Conservation (phyloP, 1,140 invertebrate genomes). For the Drosophila pseudoobscura region DNA sequence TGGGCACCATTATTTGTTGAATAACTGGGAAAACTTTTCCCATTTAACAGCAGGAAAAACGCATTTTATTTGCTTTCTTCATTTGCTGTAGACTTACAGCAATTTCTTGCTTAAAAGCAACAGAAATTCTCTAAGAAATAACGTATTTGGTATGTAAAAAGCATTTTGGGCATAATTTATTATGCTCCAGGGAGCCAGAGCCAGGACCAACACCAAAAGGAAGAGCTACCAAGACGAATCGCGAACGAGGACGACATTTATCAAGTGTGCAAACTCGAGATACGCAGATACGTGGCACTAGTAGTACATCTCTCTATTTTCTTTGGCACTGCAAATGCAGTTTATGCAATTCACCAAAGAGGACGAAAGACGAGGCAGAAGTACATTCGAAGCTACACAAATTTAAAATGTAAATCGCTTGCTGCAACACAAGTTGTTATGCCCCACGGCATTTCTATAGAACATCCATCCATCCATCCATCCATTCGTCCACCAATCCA, state of each 20-base stretch:
- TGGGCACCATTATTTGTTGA: too few relatives aligned
- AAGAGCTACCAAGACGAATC: slow-evolving; percentile 26
- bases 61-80: too few relatives aligned
- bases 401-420: slow-evolving; percentile 71
- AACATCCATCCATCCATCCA: slow-evolving; percentile 19
- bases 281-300: slow-evolving; percentile 21
- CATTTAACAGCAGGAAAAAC: too few relatives aligned
- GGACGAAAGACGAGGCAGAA: not conserved
- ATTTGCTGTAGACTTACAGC: slow-evolving; percentile 5
- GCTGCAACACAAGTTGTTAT: slow-evolving; percentile 47
- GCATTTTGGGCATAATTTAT: slow-evolving; percentile 67
- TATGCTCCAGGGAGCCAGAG: slow-evolving; percentile 43
- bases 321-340: slow-evolving; percentile 24
- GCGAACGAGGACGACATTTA: slow-evolving; percentile 56
- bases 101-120: not conserved
- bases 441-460: slow-evolving; percentile 25
- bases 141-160: slow-evolving; percentile 33
- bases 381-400: slow-evolving; percentile 12
- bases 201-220: not conserved
- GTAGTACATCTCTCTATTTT: slow-evolving; percentile 13
- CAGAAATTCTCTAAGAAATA: slow-evolving; percentile 10
- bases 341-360: slow-evolving; percentile 29
- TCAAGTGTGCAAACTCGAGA: slow-evolving; percentile 61
- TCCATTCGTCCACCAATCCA: not conserved
- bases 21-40: too few relatives aligned